These are phyloP conservation scores for Polyergus mexicanus DNA, from an alignment of 1,140 invertebrate genomes.

Conservation along the genomic window DNA sequence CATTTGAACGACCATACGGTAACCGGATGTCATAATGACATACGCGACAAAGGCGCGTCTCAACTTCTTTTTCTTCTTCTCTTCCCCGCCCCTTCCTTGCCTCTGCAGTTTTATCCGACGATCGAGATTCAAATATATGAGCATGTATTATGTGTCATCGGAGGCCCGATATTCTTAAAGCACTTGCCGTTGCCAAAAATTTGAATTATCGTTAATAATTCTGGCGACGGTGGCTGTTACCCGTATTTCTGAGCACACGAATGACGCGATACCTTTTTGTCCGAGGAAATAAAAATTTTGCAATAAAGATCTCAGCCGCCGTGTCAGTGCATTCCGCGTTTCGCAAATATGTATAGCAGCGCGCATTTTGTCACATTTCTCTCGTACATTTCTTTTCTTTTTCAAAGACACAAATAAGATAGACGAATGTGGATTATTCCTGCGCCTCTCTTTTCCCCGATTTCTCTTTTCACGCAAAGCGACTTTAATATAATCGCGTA, in stretches of 20 bases:
- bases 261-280: slow-evolving; percentile 4
- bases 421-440: slow-evolving; percentile 18
- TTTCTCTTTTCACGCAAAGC: background rate
- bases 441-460: background rate
- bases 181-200: slow-evolving; percentile 53
- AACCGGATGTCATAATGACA: slow-evolving; percentile 75
- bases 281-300: background rate
- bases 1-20: slow-evolving; percentile 61
- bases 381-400: background rate
- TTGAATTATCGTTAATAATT: slow-evolving; percentile 48
- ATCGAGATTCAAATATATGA: slow-evolving; percentile 16
- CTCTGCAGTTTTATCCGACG: slow-evolving; percentile 46
- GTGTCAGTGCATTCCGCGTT: background rate
- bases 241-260: background rate
- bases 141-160: background rate
- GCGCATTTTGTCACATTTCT: background rate
- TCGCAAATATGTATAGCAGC: background rate
- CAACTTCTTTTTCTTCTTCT: slow-evolving; percentile 30
- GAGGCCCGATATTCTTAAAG: slow-evolving; percentile 36
- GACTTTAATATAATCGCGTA: slow-evolving; percentile 45
- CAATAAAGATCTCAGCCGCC: background rate
- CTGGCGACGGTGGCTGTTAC: background rate
- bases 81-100: slow-evolving; percentile 15
- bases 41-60: slow-evolving; percentile 71
- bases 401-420: slow-evolving; percentile 24